Conservation (phyloP, 2,797 vertebrate genomes). For the Tapera naevia region DNA sequence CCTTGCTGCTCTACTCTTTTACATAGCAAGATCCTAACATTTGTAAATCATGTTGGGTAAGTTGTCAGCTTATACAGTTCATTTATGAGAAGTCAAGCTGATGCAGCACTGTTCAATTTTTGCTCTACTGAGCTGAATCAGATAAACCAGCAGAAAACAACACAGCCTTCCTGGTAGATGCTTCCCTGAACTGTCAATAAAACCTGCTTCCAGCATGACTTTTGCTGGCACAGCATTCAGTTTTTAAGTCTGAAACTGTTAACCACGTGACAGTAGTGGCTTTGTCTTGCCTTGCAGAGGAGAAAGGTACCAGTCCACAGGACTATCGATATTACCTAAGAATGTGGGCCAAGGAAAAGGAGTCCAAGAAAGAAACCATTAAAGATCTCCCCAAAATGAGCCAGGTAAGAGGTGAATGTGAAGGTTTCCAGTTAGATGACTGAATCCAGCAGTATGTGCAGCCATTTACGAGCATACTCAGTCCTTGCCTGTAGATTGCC, state of each 20-base stretch:
- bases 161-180: not conserved
- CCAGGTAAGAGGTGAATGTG: slow-evolving; percentile 81
- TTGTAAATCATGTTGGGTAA: not conserved
- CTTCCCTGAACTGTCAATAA: not conserved
- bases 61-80: not conserved
- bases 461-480: not conserved
- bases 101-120: not conserved
- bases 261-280: not conserved
- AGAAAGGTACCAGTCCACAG: slow-evolving; percentile 83
- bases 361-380: slow-evolving; percentile 90
- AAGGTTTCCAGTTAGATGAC: not conserved
- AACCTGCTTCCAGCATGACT: not conserved
- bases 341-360: slow-evolving; percentile 94
- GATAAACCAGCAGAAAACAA: not conserved
- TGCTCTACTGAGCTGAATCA: not conserved
- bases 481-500: not conserved
- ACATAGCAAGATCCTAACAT: not conserved
- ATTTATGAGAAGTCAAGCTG: not conserved
- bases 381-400: slow-evolving; percentile 97
- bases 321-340: slow-evolving; percentile 94
- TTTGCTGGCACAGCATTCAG: not conserved
- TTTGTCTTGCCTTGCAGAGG: slow-evolving; percentile 78
- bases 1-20: not conserved
- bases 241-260: not conserved
- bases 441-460: not conserved